These are phyloP conservation scores for Esperia sulphurella DNA, from an alignment of 2,888 invertebrate species.

Conservation along the genomic window DNA sequence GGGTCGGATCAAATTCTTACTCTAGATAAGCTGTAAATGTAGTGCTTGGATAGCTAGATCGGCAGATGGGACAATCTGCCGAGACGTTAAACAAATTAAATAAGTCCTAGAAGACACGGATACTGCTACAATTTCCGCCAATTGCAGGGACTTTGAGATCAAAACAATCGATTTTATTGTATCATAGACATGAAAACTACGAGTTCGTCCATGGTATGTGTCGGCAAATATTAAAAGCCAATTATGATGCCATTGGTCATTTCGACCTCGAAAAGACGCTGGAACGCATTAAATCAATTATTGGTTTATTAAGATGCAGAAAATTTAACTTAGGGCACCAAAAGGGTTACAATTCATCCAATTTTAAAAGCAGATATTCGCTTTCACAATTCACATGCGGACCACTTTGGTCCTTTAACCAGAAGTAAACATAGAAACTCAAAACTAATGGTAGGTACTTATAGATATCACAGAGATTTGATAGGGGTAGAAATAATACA, in stretches of 20 bases:
- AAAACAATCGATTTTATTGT: not conserved
- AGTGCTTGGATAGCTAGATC: not conserved
- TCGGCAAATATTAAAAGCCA: constrained; percentile 19
- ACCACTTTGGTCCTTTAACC: constrained; percentile 1
- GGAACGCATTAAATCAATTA: no score
- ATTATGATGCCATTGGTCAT: constrained; percentile 27
- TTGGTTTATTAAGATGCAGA: constrained; percentile 19
- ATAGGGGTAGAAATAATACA: no score
- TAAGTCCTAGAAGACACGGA: constrained; percentile 20
- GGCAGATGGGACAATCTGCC: not conserved
- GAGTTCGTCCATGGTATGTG: not conserved
- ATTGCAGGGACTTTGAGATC: not conserved
- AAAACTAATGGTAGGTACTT: no score
- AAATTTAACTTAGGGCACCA: not conserved
- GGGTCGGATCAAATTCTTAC: no score
- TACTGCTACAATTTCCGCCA: not conserved
- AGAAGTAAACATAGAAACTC: no score
- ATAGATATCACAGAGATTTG: no score
- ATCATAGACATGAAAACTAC: not conserved
- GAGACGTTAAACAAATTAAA: constrained; percentile 8
- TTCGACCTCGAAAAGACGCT: constrained; percentile 23
- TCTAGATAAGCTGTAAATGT: not conserved
- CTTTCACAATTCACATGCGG: not conserved
- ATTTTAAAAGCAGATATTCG: not conserved
- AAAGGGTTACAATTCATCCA: not conserved